Evolutionary conservation across 1,140 invertebrate species (phyloP), one percentile per base, ranked within the genome.

Genomic region (Tetranychus urticae): DNA sequence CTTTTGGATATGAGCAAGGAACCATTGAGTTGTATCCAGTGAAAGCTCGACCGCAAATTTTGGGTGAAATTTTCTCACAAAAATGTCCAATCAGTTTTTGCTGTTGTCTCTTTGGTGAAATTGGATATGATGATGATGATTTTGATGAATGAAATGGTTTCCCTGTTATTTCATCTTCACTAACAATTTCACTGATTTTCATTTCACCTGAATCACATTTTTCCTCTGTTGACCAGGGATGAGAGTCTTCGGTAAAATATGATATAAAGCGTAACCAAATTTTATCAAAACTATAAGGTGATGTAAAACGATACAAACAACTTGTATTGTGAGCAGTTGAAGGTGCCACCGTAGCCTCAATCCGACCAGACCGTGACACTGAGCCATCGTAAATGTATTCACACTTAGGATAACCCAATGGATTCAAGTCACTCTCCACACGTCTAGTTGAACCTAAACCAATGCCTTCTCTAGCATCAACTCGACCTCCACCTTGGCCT

Each of bases 301-400:
- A 84, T 65, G 83, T 81, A 68, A 88, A 80, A 67, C 86, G 83
- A 70, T 88, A 90, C 14, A 86, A 76, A 68, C 86, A 90, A 0
- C 85, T 88, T 8, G 83, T 87, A 68, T 88, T 88, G 85, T 64
- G 82, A 86, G 62, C 84, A 80, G 2, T 89, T 69, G 6, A 85
- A 73, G 39, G 39, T 42, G 5, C 5, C 5, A 42, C 5, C 10
- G 39, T 6, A 42, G 5, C 39, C 10, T 42, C 39, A 42, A 42
- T 6, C 10, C 10, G 39, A 12, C 86, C 86, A 63, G 80, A 82
- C 5, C 79, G 77, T 14, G 81, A 80, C 0, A 81, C 80, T 1
- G 81, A 81, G 1, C 85, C 84, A 59, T 83, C 77, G 61, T 88
- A 77, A 81, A 84, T 86, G 68, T 88, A 89, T 68, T 88, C 85